Conservation (phyloP, 2,113 vertebrate species). For the Acrocephalus kingi region DNA sequence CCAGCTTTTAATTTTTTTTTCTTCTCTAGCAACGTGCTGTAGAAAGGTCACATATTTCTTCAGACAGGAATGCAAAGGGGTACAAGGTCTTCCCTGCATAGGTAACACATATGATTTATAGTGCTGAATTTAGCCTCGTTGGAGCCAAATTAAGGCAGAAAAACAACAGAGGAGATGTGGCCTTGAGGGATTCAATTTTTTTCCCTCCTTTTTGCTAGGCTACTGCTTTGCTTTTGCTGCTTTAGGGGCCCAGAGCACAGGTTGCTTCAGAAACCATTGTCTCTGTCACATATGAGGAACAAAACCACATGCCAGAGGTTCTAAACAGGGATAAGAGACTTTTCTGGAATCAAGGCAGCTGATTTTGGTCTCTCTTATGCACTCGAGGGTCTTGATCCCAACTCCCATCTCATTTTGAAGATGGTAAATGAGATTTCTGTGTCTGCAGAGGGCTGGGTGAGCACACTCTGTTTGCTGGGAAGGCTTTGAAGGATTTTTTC, state of each 20-base stretch:
- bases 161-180: not conserved
- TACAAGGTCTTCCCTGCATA: not conserved
- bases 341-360: not conserved
- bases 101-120: slow-evolving; percentile 12
- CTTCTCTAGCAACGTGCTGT: not conserved
- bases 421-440: not conserved
- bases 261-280: not conserved
- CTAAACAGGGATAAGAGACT: not conserved
- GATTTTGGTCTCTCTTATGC: not conserved
- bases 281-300: accelerated
- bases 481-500: not conserved
- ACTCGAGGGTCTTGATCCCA: not conserved
- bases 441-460: accelerated
- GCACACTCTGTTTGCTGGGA: not conserved
- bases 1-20: not conserved
- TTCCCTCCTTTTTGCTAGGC: not conserved
- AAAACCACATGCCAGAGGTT: not conserved
- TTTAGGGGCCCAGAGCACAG: not conserved
- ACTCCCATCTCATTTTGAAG: not conserved
- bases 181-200: not conserved
- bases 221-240: not conserved
- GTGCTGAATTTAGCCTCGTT: not conserved
- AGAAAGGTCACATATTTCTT: slow-evolving; percentile 8
- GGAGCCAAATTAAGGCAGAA: not conserved
- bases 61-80: not conserved